Evolutionary conservation across 2,888 invertebrate species (phyloP), one percentile per base, ranked within the genome.

Genomic region (Rhabditophanes sp.): DNA sequence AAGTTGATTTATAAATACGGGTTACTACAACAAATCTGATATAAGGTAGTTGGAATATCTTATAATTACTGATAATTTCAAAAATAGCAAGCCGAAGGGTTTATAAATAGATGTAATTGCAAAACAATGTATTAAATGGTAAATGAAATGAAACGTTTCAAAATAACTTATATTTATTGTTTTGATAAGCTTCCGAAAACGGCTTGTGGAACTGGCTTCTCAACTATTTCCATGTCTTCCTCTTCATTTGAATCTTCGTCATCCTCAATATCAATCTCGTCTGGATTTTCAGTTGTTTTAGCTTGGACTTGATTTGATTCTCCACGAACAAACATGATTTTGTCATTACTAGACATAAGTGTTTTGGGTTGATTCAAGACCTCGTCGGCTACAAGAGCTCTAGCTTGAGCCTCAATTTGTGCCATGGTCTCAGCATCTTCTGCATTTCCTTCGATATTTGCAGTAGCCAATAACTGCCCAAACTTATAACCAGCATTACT

Each of bases 361-460:
- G 30, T 28, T 21, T 36, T 41, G 20, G 33, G 35, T 3, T 41
- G 18, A 2, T 35, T 28, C 25, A 28, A 30, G 20, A 48, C 51
- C 30, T 53, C 55, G 24, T 52, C 47, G 8, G 52, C 42, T 1
- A 51, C 46, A 25, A 52, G 31, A 21, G 45, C 41, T 12, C 46
- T 42, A 9, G 80, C 80, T 68, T 79, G 80, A 2, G 79, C 81
- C 66, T 85, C 84, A 33, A 85, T 67, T 72, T 82, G 72, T 52
- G 80, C 75, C 84, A 85, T 85, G 6, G 80, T 81, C 69, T 84
- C 83, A 19, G 78, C 79, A 21, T 78, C 77, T 28, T 52, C 33
- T 11, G 41, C 40, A 17, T 39, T 37, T 16, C 44, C 44, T 19
- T 50, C 50, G n/a, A 48, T 33, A 9, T 43, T 50, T 54, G 79